phyloP scores from a whole-genome alignment of 2,888 invertebrate genomes.

The Drosophila putrida region DNA sequence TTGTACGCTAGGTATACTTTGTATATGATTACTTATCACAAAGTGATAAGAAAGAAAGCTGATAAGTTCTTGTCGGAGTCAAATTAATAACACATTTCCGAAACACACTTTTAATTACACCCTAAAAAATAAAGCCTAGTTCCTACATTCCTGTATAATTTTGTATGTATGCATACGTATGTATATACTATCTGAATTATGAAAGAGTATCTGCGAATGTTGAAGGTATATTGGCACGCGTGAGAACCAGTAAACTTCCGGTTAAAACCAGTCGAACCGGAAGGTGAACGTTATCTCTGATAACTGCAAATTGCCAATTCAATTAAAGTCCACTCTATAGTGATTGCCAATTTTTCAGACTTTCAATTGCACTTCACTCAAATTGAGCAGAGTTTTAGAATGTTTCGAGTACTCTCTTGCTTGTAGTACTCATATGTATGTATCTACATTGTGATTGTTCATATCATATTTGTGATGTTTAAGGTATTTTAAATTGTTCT shows the following conservation, averaged over 20 bases:
- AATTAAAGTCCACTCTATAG: constrained; percentile 33
- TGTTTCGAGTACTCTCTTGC: not conserved
- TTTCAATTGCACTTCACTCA: constrained; percentile 8
- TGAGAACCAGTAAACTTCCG: constrained; percentile 46
- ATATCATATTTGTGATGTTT: too few relatives aligned
- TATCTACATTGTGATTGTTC: too few relatives aligned
- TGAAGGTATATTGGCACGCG: constrained; percentile 39
- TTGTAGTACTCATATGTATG: too few relatives aligned
- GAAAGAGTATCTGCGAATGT: constrained; percentile 5
- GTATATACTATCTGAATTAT: not conserved
- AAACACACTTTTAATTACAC: constrained; percentile 2
- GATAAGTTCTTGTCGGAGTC: not conserved
- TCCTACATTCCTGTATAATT: not conserved
- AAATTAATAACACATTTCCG: constrained; percentile 15
- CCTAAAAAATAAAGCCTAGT: not conserved
- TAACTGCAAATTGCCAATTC: constrained; percentile 40
- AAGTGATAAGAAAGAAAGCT: constrained; percentile 43
- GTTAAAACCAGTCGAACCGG: constrained; percentile 9
- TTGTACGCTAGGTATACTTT: constrained; percentile 8
- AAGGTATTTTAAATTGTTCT: not conserved
- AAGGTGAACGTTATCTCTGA: constrained; percentile 42
- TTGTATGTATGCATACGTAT: too few relatives aligned
- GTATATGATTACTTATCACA: constrained; percentile 52
- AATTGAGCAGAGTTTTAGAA: not conserved
- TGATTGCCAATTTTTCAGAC: constrained; percentile 42